Evolutionary conservation across 2,113 vertebrate genomes (phyloP).

Genomic region (Dromaius novaehollandiae): DNA sequence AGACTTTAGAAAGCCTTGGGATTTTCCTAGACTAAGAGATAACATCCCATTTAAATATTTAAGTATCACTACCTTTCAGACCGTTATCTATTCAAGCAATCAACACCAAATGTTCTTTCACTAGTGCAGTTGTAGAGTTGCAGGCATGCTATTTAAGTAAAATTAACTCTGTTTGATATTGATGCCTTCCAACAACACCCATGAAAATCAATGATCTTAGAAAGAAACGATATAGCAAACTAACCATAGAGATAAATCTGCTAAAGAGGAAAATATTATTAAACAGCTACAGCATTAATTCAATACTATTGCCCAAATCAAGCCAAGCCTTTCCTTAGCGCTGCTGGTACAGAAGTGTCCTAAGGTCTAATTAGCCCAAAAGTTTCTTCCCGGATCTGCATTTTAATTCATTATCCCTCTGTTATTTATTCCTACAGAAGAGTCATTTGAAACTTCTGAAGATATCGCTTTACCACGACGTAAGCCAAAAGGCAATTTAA

Average conservation of each 20-base stretch:
- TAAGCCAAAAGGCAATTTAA: not conserved
- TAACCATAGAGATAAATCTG: not conserved
- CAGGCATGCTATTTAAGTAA: not conserved
- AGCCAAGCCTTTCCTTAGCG: not conserved
- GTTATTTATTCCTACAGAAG: not conserved
- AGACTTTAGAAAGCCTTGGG: slow-evolving; percentile 29
- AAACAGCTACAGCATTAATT: not conserved
- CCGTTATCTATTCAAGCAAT: slow-evolving; percentile 23
- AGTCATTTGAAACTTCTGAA: not conserved
- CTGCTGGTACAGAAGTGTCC: not conserved
- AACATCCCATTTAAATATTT: slow-evolving; percentile 56
- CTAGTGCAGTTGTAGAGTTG: not conserved
- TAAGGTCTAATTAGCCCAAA: slow-evolving; percentile 8
- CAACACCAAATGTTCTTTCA: not conserved
- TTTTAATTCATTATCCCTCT: slow-evolving; percentile 39
- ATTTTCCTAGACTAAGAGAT: slow-evolving; percentile 29
- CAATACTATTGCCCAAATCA: slow-evolving; percentile 1
- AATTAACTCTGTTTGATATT: slow-evolving; percentile 26
- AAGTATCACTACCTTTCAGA: slow-evolving; percentile 24
- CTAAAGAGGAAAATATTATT: not conserved
- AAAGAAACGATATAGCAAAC: not conserved
- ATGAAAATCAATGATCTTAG: slow-evolving; percentile 20
- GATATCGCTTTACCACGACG: not conserved
- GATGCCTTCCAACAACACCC: not conserved
- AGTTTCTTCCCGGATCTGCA: slow-evolving; percentile 12